Conservation (phyloP, 2,113 vertebrate genomes). For the Tinamus guttatus region DNA sequence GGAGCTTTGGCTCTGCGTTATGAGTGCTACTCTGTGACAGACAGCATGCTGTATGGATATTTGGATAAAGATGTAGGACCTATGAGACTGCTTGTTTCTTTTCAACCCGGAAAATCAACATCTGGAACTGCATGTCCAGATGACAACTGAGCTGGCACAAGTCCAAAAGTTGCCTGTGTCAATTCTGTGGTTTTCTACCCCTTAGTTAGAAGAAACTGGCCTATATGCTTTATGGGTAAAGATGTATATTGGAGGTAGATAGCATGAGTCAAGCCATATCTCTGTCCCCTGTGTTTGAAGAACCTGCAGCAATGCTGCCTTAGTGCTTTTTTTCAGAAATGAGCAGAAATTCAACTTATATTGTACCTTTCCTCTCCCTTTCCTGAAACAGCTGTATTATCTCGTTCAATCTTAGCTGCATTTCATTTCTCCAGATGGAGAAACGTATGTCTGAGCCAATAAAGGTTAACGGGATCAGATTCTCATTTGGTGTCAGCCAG, state of each 20-base stretch:
- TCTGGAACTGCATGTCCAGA: not conserved
- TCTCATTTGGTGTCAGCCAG: conserved; percentile 23
- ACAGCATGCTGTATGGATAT: not conserved
- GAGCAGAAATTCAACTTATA: not conserved
- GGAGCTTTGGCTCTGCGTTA: not conserved
- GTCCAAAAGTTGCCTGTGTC: not conserved
- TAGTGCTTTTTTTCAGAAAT: not conserved
- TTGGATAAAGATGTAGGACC: not conserved
- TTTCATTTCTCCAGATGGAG: conserved; percentile 1
- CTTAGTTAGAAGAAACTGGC: not conserved
- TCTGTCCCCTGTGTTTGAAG: not conserved
- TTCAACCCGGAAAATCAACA: not conserved
- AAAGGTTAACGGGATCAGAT: conserved; percentile 38
- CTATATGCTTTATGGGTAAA: not conserved
- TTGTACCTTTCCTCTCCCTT: not conserved
- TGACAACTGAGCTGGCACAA: not conserved
- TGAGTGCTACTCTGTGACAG: not conserved
- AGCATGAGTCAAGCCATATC: not conserved
- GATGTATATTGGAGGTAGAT: not conserved
- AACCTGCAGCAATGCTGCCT: not conserved
- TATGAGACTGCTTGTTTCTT: not conserved
- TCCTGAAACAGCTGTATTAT: not conserved
- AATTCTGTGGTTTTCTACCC: not conserved
- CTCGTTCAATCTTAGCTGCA: not conserved
- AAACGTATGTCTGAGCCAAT: conserved; percentile 1